Evolutionary conservation across 2,888 invertebrate species (phyloP).

Genomic region (Tinea semifulvella): DNA sequence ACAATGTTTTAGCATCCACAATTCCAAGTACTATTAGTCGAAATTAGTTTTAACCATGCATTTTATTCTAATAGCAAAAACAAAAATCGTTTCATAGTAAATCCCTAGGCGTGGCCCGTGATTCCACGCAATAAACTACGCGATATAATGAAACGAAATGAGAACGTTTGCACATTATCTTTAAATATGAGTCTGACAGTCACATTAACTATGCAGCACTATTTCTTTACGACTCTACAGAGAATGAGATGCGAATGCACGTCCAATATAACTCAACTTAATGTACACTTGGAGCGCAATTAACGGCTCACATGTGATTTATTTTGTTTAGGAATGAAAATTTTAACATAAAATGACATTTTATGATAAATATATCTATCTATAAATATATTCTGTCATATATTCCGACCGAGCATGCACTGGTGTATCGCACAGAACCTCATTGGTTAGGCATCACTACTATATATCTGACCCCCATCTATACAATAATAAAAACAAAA

Average conservation of each 20-base stretch:
- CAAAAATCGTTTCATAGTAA: not conserved
- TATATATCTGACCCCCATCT: too few relatives aligned
- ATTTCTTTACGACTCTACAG: slow-evolving; percentile 7
- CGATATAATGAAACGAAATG: slow-evolving; percentile 9
- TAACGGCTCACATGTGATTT: too few relatives aligned
- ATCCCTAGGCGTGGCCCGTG: slow-evolving; percentile 6
- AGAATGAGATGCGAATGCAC: slow-evolving; percentile 4
- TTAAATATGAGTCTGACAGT: slow-evolving; percentile 7
- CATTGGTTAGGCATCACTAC: too few relatives aligned
- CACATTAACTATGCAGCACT: slow-evolving; percentile 7
- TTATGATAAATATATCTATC: too few relatives aligned
- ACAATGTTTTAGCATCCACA: too few relatives aligned
- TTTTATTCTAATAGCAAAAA: not conserved
- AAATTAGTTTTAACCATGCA: slow-evolving; percentile 2
- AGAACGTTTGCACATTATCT: slow-evolving; percentile 6
- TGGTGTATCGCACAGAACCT: too few relatives aligned
- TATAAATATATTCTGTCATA: too few relatives aligned
- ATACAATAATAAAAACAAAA: too few relatives aligned
- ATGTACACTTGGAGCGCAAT: too few relatives aligned
- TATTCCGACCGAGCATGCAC: too few relatives aligned
- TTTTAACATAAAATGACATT: too few relatives aligned
- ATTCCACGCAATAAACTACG: slow-evolving; percentile 7
- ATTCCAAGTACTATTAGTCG: not conserved
- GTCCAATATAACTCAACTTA: slow-evolving; percentile 1
- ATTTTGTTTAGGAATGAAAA: too few relatives aligned